A percentile compares a stretch with the other conserved stretches of the same genome.
These are phyloP conservation scores for Andrena bicolor DNA, from an alignment of 2,888 invertebrate genomes.

Conservation along the genomic window DNA sequence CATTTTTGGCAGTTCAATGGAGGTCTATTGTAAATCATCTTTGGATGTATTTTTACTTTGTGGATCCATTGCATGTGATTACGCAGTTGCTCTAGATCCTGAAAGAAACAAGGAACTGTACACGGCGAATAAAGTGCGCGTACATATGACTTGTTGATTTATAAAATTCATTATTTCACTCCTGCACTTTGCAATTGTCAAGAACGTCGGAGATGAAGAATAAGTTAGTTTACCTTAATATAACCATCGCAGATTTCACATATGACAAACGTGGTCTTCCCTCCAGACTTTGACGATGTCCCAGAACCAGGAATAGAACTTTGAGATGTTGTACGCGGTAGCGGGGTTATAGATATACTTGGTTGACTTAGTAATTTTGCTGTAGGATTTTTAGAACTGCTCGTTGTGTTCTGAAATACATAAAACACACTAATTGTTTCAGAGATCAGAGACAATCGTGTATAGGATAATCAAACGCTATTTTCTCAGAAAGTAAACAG, in stretches of 20 bases:
- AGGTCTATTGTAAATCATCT: conserved; percentile 97
- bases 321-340: conserved; percentile 88
- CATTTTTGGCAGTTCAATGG: conserved; percentile 98
- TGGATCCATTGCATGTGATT: conserved; percentile 99
- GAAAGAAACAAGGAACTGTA: conserved; percentile 25
- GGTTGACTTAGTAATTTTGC: conserved; percentile 90
- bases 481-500: not conserved
- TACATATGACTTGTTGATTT: not conserved
- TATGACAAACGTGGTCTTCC: conserved; percentile 94
- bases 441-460: conserved; percentile 1
- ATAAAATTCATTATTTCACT: not conserved
- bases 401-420: conserved; percentile 81
- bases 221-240: conserved; percentile 88
- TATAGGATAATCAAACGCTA: not conserved
- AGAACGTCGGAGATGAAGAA: conserved; percentile 2
- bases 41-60: conserved; percentile 98
- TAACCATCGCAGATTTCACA: conserved; percentile 99
- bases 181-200: not conserved
- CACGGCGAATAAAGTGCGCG: not conserved
- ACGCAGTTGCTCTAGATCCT: conserved; percentile 95
- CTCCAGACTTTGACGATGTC: conserved; percentile 84
- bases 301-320: conserved; percentile 82
- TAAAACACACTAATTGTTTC: conserved; percentile 42
- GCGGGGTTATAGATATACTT: conserved; percentile 95
- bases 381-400: conserved; percentile 83